phyloP scores from a whole-genome alignment of 2,113 vertebrate species.

The Tapirus terrestris region DNA sequence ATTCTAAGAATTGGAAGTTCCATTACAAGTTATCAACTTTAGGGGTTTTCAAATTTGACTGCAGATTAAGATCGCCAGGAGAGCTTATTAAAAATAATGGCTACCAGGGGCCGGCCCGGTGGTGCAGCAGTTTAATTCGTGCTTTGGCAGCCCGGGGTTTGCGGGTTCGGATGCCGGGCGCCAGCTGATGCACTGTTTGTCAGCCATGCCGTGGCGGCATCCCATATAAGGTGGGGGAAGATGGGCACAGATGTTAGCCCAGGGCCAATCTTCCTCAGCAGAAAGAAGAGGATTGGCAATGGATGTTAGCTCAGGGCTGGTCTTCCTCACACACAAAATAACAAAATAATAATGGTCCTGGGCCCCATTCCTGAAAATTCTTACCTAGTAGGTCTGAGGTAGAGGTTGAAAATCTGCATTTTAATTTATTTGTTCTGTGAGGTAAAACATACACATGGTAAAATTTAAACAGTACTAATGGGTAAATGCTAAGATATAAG shows the following conservation, averaged over 20 bases:
- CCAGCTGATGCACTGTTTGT: too few species aligned
- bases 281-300: too few species aligned
- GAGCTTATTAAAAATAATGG: background rate
- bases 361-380: background rate
- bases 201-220: too few species aligned
- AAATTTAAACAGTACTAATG: background rate
- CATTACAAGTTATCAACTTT: background rate
- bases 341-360: background rate
- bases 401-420: background rate
- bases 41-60: background rate
- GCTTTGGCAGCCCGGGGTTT: too few species aligned
- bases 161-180: too few species aligned
- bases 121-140: too few species aligned
- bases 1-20: background rate
- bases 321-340: too few species aligned
- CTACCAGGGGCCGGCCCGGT: background rate
- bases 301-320: too few species aligned
- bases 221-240: too few species aligned
- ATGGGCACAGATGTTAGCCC: too few species aligned
- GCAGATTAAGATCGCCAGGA: background rate
- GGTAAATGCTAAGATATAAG: background rate
- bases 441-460: background rate
- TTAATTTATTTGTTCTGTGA: background rate
- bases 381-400: background rate
- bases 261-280: too few species aligned